These are phyloP conservation scores for Sylvicola cinctus DNA, from an alignment of 2,888 invertebrate genomes.

Conservation along the genomic window DNA sequence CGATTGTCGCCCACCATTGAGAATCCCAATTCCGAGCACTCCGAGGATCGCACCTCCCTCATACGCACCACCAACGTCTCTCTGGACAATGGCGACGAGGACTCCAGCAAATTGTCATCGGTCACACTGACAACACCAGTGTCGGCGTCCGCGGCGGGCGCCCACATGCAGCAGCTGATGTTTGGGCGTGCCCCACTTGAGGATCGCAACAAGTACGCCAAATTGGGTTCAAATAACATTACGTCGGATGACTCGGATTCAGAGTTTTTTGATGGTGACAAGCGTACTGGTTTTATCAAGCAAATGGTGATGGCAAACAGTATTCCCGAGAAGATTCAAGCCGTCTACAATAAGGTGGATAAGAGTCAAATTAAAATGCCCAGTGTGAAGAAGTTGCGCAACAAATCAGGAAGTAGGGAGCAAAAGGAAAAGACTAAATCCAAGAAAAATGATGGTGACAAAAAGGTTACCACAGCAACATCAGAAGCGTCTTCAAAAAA, in stretches of 20 bases:
- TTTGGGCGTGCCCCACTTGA: constrained; percentile 42
- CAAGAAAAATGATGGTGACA: constrained; percentile 8
- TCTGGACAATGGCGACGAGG: not conserved
- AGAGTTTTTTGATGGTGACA: constrained; percentile 21
- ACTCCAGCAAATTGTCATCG: constrained; percentile 11
- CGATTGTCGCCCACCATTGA: constrained; percentile 24
- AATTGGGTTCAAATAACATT: constrained; percentile 40
- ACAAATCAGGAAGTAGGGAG: constrained; percentile 13
- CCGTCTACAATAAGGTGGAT: constrained; percentile 31
- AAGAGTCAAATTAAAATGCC: constrained; percentile 21
- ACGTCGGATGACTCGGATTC: constrained; percentile 33
- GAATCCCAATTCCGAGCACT: constrained; percentile 16
- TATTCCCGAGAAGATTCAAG: constrained; percentile 31
- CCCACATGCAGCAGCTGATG: constrained; percentile 22
- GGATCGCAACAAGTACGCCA: constrained; percentile 57
- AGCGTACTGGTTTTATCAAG: constrained; percentile 19
- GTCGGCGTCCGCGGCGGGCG: constrained; percentile 7
- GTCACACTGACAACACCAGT: constrained; percentile 7
- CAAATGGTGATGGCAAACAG: constrained; percentile 25
- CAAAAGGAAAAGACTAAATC: constrained; percentile 14
- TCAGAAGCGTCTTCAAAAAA: constrained; percentile 9
- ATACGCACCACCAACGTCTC: not conserved
- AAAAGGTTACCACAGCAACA: too few relatives aligned
- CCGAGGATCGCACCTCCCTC: constrained; percentile 19
- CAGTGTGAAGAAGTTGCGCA: constrained; percentile 27